Evolutionary conservation across 1,140 invertebrate species (phyloP).

Genomic region (Pseudomyrmex pallidus): DNA sequence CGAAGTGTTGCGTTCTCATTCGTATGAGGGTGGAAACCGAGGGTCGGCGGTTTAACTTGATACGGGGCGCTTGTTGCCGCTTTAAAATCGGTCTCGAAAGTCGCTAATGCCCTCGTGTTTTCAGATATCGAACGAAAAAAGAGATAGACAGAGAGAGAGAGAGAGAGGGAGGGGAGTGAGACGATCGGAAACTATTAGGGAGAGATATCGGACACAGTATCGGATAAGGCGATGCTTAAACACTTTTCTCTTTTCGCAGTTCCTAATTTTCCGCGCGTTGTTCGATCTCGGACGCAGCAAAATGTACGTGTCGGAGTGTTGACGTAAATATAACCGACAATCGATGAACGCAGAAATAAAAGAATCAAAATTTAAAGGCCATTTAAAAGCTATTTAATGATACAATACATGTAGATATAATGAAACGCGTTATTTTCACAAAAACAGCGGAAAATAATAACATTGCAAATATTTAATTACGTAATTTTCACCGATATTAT

Average conservation of each 20-base stretch:
- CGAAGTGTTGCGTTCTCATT: conserved; percentile 74
- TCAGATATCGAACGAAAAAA: conserved; percentile 51
- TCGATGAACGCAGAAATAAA: too few relatives aligned
- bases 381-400: too few relatives aligned
- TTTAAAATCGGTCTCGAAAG: conserved; percentile 76
- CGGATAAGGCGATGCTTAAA: conserved; percentile 19
- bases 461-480: too few relatives aligned
- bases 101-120: conserved; percentile 74
- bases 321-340: background rate
- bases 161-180: background rate
- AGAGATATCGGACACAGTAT: conserved; percentile 12
- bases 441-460: too few relatives aligned
- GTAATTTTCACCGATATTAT: too few relatives aligned
- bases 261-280: background rate
- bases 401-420: too few relatives aligned
- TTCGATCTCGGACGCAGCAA: background rate
- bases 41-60: conserved; percentile 36
- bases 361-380: too few relatives aligned
- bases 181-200: conserved; percentile 45
- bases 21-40: conserved; percentile 15
- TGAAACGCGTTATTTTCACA: too few relatives aligned
- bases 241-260: background rate
- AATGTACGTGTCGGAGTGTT: too few relatives aligned
- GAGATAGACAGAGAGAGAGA: background rate
- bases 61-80: conserved; percentile 47